Conservation (phyloP, 2,888 invertebrate species). For the Clepsis dumicolana region DNA sequence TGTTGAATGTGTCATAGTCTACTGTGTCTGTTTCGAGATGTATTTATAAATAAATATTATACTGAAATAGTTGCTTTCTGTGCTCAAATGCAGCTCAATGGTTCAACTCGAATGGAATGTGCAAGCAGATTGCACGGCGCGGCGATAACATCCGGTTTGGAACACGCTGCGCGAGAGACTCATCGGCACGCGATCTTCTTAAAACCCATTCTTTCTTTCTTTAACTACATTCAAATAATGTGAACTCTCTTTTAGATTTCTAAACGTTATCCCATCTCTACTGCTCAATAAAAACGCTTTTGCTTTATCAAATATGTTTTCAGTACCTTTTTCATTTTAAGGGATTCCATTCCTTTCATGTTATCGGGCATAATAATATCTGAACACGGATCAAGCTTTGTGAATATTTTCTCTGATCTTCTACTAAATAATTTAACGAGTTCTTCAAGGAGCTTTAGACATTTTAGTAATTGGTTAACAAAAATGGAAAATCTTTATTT, state of each 20-base stretch:
- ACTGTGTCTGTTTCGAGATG: not conserved
- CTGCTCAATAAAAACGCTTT: constrained; percentile 4
- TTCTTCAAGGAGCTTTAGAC: constrained; percentile 1
- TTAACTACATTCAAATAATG: not conserved
- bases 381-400: constrained; percentile 9
- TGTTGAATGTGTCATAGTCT: not conserved
- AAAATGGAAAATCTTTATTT: not conserved
- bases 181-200: not conserved
- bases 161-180: not conserved
- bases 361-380: constrained; percentile 6
- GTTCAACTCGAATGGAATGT: not conserved
- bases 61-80: not conserved
- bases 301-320: constrained; percentile 8
- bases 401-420: constrained; percentile 10
- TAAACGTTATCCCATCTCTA: not conserved
- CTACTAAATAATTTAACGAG: not conserved
- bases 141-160: constrained; percentile 10
- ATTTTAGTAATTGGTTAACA: not conserved
- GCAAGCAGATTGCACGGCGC: constrained; percentile 5
- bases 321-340: constrained; percentile 2
- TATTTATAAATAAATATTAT: not conserved
- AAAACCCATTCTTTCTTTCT: not conserved
- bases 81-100: not conserved
- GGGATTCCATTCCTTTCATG: constrained; percentile 9
- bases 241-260: constrained; percentile 4